Percentiles rank a stretch among this genome's conserved stretches.
phyloP scores from a whole-genome alignment of 2,113 vertebrate genomes.

The Hydropotes inermis region DNA sequence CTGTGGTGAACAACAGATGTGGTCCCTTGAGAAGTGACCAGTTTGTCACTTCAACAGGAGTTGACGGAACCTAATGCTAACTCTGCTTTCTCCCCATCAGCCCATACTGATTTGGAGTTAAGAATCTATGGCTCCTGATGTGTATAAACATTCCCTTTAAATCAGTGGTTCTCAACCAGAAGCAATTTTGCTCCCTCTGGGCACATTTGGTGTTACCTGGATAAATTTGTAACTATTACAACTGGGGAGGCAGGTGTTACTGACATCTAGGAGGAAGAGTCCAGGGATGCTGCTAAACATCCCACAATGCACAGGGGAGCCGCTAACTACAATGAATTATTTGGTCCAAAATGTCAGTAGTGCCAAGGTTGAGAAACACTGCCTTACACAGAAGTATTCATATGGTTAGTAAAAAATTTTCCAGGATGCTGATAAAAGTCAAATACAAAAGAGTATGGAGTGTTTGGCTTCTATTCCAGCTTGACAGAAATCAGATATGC shows the following conservation, averaged over 20 bases:
- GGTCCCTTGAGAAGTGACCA: background rate
- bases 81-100: background rate
- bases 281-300: background rate
- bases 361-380: background rate
- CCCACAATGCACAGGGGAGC: background rate
- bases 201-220: background rate
- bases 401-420: background rate
- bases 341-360: background rate
- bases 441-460: background rate
- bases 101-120: background rate
- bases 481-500: conserved; percentile 7
- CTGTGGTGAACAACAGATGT: background rate
- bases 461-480: background rate
- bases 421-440: conserved; percentile 30
- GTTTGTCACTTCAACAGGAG: background rate
- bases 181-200: background rate
- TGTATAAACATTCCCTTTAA: background rate
- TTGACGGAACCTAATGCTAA: background rate
- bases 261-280: background rate
- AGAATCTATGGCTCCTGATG: background rate
- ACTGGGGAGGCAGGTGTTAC: background rate
- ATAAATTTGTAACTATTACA: background rate
- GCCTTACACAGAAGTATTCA: background rate
- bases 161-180: background rate
- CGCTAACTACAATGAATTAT: background rate